A percentile compares a stretch with the other conserved stretches of the same genome.
Evolutionary conservation across 2,888 invertebrate species (phyloP).

Genomic region (Drosophila aldrichi): DNA sequence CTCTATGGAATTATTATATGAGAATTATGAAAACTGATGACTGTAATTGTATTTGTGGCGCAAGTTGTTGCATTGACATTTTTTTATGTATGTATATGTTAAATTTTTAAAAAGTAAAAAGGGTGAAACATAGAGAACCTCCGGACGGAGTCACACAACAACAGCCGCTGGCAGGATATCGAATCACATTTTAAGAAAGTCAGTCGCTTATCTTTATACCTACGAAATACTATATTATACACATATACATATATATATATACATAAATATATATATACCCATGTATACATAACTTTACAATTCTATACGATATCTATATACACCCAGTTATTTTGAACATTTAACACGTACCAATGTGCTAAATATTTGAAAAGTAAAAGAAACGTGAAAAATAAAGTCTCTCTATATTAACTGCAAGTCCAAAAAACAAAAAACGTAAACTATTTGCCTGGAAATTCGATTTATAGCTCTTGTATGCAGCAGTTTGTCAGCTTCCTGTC

Average conservation of each 20-base stretch:
- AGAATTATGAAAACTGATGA: conserved; percentile 64
- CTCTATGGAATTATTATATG: conserved; percentile 43
- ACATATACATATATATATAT: conserved; percentile 26
- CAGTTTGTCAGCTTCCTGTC: conserved; percentile 23
- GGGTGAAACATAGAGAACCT: conserved; percentile 35
- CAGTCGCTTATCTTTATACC: conserved; percentile 49
- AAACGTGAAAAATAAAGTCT: conserved; percentile 79
- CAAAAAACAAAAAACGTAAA: conserved; percentile 38
- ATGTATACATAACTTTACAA: conserved; percentile 60
- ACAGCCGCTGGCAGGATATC: conserved; percentile 31
- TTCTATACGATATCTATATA: conserved; percentile 61
- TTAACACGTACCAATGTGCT: conserved; percentile 63
- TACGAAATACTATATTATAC: conserved; percentile 18
- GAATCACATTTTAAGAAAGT: conserved; percentile 40
- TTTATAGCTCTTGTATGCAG: conserved; percentile 48
- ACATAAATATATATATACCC: conserved; percentile 38
- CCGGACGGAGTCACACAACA: conserved; percentile 6
- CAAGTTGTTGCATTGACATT: conserved; percentile 59
- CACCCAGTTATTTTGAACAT: conserved; percentile 64
- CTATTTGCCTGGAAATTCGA: conserved; percentile 31
- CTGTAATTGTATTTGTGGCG: conserved; percentile 56
- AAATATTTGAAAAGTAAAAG: conserved; percentile 54
- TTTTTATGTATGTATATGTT: conserved; percentile 46
- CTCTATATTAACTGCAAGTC: conserved; percentile 81
- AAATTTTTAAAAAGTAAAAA: conserved; percentile 28